Evolutionary conservation across 2,113 vertebrate genomes (phyloP).

Genomic region (Leptocoma aspasia): DNA sequence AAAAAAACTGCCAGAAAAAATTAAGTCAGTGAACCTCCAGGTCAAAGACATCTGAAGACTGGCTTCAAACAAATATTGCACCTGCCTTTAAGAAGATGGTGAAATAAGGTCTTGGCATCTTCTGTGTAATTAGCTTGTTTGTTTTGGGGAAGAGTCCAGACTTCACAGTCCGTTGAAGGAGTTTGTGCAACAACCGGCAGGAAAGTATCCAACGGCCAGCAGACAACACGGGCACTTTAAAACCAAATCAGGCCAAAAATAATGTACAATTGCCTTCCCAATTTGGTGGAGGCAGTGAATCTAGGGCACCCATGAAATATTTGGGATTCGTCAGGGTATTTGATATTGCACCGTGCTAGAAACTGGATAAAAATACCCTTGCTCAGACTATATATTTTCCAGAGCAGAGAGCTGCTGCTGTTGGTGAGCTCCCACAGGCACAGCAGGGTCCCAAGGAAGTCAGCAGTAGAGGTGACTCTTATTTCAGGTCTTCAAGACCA

Average conservation of each 20-base stretch:
- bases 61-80: not conserved
- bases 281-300: not conserved
- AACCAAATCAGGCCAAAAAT: not conserved
- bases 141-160: not conserved
- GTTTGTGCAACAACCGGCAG: not conserved
- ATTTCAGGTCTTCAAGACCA: not conserved
- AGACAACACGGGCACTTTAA: not conserved
- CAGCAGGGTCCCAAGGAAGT: not conserved
- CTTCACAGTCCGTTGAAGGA: not conserved
- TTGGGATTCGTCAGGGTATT: not conserved
- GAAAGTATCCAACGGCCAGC: not conserved
- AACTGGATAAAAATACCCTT: slow-evolving; percentile 5
- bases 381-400: not conserved
- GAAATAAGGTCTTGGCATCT: not conserved
- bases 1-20: not conserved
- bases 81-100: not conserved
- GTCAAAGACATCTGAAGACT: not conserved
- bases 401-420: not conserved
- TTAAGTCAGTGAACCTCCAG: not conserved
- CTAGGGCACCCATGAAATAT: fast-evolving
- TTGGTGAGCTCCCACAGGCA: not conserved
- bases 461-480: not conserved
- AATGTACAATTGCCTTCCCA: not conserved
- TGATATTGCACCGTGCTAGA: not conserved
- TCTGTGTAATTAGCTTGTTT: not conserved